Evolutionary conservation across 2,797 vertebrate genomes (phyloP).

Genomic region (Oryzias sinensis): DNA sequence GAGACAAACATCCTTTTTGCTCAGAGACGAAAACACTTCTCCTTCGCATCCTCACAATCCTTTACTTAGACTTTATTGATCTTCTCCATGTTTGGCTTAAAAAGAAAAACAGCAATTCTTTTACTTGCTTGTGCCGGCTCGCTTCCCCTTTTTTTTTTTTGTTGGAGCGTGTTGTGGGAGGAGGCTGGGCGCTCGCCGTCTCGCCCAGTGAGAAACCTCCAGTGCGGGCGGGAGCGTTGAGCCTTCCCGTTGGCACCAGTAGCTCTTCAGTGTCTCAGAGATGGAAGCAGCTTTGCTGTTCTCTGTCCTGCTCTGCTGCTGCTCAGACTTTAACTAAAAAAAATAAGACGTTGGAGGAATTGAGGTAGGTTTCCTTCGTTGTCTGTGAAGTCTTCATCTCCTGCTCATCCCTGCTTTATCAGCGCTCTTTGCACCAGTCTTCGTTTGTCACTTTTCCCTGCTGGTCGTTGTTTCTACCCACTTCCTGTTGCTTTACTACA

Average conservation of each 20-base stretch:
- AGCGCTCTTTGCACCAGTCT: neutral
- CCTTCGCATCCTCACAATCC: too few relatives aligned
- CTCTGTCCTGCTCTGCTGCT: conserved; percentile 9
- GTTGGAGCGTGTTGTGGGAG: conserved; percentile 54
- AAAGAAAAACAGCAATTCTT: neutral
- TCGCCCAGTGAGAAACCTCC: conserved; percentile 38
- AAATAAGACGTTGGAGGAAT: conserved; percentile 40
- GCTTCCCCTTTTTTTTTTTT: conserved; percentile 13
- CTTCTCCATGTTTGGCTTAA: conserved; percentile 1
- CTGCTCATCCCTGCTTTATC: neutral
- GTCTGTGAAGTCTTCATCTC: conserved; percentile 13
- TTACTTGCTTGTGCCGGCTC: conserved; percentile 12
- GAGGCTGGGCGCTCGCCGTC: conserved; percentile 49
- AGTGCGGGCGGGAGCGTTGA: conserved; percentile 40
- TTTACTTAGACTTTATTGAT: too few relatives aligned
- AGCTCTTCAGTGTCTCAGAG: conserved; percentile 31
- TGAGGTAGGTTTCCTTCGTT: conserved; percentile 55
- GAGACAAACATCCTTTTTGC: neutral
- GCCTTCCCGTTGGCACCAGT: conserved; percentile 47
- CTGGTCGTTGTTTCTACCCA: conserved; percentile 20
- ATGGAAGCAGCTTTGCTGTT: conserved; percentile 39
- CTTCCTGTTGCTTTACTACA: conserved; percentile 21
- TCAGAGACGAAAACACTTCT: too few relatives aligned
- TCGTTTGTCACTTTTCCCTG: neutral
- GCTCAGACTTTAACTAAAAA: conserved; percentile 19